Evolutionary conservation across 2,113 vertebrate genomes (phyloP).

Genomic region (Trematocara nigrifrons): DNA sequence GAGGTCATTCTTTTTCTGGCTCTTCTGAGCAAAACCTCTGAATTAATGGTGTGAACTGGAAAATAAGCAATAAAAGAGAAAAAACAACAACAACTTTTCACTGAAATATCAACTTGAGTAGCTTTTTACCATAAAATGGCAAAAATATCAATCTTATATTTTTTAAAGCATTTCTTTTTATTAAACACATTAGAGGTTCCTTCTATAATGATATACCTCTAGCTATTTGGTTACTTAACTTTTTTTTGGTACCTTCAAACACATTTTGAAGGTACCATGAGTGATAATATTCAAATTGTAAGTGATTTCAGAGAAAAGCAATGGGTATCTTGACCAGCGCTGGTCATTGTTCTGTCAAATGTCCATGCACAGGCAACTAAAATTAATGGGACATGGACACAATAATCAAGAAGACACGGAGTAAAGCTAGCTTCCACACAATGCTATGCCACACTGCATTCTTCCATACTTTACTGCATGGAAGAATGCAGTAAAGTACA

Average conservation of each 20-base stretch:
- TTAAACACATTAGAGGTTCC: background rate
- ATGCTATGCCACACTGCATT: too few species aligned
- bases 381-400: background rate
- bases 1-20: background rate
- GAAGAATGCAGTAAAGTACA: background rate
- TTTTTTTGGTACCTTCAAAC: background rate
- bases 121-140: background rate
- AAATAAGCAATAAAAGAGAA: background rate
- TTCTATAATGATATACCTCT: background rate
- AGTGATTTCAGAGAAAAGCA: background rate
- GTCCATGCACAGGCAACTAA: background rate
- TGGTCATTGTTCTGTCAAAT: background rate
- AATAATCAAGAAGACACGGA: background rate
- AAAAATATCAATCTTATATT: background rate
- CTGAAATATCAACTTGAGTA: background rate
- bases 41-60: background rate
- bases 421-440: background rate
- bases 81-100: background rate
- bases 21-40: background rate
- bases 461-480: too few species aligned
- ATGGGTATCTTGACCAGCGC: background rate
- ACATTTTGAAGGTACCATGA: background rate
- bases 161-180: background rate
- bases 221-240: background rate
- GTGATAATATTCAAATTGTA: background rate